A percentile compares a stretch with the other conserved stretches of the same genome.
Evolutionary conservation across 1,140 invertebrate species (phyloP).

Genomic region (Gonioctena quinquepunctata): DNA sequence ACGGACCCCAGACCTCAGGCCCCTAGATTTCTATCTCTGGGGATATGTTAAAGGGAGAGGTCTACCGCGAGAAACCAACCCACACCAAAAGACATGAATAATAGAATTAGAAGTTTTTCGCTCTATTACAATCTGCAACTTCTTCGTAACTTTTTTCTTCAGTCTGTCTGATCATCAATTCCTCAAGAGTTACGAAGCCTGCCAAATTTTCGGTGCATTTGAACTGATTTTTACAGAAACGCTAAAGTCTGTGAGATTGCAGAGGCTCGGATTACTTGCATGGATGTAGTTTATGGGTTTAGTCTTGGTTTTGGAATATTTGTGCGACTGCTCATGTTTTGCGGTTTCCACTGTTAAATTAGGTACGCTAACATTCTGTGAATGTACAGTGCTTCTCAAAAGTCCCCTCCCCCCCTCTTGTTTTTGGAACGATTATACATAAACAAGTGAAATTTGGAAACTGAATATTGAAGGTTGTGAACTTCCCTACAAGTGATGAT

Average conservation of each 20-base stretch:
- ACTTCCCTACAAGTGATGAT: too few relatives aligned
- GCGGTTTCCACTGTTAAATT: slow-evolving; percentile 40
- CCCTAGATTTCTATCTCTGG: too few relatives aligned
- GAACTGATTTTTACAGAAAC: slow-evolving; percentile 32
- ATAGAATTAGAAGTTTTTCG: too few relatives aligned
- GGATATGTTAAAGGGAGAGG: too few relatives aligned
- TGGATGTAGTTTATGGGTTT: slow-evolving; percentile 65
- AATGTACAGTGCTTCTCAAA: too few relatives aligned
- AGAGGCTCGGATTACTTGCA: slow-evolving; percentile 69
- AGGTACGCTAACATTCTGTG: slow-evolving; percentile 45
- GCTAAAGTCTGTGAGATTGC: slow-evolving; percentile 58
- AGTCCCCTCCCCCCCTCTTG: too few relatives aligned
- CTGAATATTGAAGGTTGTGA: too few relatives aligned
- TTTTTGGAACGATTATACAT: too few relatives aligned
- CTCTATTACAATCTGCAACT: slow-evolving; percentile 58
- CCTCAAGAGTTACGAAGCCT: slow-evolving; percentile 69
- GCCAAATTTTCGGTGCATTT: slow-evolving; percentile 46
- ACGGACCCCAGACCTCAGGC: too few relatives aligned
- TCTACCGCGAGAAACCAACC: too few relatives aligned
- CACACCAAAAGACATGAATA: too few relatives aligned
- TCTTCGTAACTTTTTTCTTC: slow-evolving; percentile 67
- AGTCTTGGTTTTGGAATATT: slow-evolving; percentile 42
- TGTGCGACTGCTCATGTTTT: neutral
- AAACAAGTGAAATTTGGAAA: too few relatives aligned
- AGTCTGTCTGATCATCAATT: slow-evolving; percentile 74